Percentiles rank a stretch among this genome's conserved stretches.
Conservation (phyloP, 92 coral and sea anemone genomes). For the Phymanthus crucifer region DNA sequence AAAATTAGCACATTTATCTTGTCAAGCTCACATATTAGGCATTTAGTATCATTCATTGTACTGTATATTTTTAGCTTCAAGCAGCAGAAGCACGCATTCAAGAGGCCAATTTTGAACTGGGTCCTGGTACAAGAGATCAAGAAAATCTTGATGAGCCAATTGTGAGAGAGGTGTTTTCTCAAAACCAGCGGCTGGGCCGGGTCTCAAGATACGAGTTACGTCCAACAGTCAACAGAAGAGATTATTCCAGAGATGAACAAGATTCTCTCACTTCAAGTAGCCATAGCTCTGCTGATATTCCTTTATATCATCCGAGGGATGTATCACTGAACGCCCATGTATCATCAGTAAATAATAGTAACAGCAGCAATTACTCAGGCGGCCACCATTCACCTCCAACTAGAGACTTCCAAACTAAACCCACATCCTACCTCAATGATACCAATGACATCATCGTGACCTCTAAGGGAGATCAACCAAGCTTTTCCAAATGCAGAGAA, state of each 20-base stretch:
- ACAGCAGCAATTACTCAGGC: not conserved
- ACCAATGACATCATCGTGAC: not conserved
- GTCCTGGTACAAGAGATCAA: slow-evolving; percentile 28
- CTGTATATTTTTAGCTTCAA: slow-evolving; percentile 48
- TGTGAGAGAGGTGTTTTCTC: slow-evolving; percentile 73
- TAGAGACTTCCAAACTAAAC: slow-evolving; percentile 21
- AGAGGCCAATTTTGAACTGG: slow-evolving; percentile 65
- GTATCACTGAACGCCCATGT: not conserved
- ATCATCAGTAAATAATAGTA: slow-evolving; percentile 6
- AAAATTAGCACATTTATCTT: too few relatives aligned
- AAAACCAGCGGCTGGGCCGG: slow-evolving; percentile 76
- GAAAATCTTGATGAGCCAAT: slow-evolving; percentile 36
- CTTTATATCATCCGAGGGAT: not conserved
- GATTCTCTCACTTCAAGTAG: slow-evolving; percentile 9
- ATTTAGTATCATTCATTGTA: too few relatives aligned
- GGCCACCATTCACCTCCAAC: slow-evolving; percentile 41
- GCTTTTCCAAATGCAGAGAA: slow-evolving; percentile 9
- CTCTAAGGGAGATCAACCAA: slow-evolving; percentile 6
- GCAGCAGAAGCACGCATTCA: slow-evolving; percentile 83
- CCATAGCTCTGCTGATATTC: slow-evolving; percentile 2
- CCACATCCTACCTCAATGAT: slow-evolving; percentile 34
- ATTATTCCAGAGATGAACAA: slow-evolving; percentile 14
- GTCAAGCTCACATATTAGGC: too few relatives aligned
- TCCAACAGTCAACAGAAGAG: slow-evolving; percentile 33
- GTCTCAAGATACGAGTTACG: slow-evolving; percentile 80